Base-by-base conservation (phyloP, 1,140 invertebrate species). In the Dolichoris vasculosae region DNA sequence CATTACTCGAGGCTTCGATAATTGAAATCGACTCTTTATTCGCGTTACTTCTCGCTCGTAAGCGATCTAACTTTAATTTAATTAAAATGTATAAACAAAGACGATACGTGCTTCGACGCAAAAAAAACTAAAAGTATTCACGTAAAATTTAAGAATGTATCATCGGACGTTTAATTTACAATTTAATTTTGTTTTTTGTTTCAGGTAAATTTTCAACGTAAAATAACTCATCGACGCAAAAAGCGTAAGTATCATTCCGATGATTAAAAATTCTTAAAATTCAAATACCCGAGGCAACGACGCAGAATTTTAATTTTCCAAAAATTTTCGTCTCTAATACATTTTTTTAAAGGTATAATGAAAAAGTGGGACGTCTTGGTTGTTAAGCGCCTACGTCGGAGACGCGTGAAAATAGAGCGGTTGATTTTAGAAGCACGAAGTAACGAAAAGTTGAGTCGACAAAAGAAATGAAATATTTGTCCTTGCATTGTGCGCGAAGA, bases 11-110 rank as follows among this genome's bases (percentile, higher is more conserved):
- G 30, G 23, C 59, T 20, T 26, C 32, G 23, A 35, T 71, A 71
- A 84, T 79, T 84, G 75, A 84, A 84, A 71, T 79, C 38, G 76
- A 26, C 40, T 20, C 75, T 78, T 69, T 69, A 13, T 78, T 26
- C 59, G 20, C 26, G 8, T 64, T 4, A 35, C 7, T 20, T 77
- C 20, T 20, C 17, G 23, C 38, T 20, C 46, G 75, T 11, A 23
- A 23, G 43, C n/a, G 0, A 73, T 17, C 6, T 13, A 38, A 73
- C 20, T 69, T 38, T 69, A 69, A 40, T 38, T 32, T 69, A 38
- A 69, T 69, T 38, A 40, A 35, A 69, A 38, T 69, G 11, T 38
- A 20, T 20, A 38, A 32, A 15, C 35, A 20, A 6, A 17, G n/a
- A 38, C 38, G 23, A 20, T 69, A 23, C 67, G 15, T 3, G 32